Percentiles rank a stretch among this genome's conserved stretches.
phyloP scores from a whole-genome alignment of 1,140 invertebrate species.

The Megalopta genalis region DNA sequence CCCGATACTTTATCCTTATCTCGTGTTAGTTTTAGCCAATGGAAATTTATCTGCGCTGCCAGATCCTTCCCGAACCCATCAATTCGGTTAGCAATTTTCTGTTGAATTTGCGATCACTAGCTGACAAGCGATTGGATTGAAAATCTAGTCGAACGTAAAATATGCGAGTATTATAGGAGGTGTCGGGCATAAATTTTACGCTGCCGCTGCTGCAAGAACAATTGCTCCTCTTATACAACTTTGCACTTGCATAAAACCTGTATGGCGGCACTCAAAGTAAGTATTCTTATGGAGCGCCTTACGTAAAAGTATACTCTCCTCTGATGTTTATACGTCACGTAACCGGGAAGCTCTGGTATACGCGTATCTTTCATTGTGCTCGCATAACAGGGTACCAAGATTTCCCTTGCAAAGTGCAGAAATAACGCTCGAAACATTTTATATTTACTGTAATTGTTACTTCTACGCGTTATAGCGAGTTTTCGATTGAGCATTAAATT shows the following conservation, averaged over 20 bases:
- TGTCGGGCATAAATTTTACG: constrained; percentile 58
- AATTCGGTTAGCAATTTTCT: constrained; percentile 45
- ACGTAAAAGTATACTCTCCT: constrained; percentile 19
- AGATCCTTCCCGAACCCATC: neutral
- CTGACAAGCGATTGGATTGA: constrained; percentile 22
- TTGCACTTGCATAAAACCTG: constrained; percentile 45
- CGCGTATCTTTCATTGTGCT: neutral
- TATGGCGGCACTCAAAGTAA: constrained; percentile 26
- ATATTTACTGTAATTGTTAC: too few species aligned
- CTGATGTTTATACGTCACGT: constrained; percentile 33
- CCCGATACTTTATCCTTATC: neutral
- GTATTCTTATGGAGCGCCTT: constrained; percentile 2
- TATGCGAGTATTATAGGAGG: constrained; percentile 49
- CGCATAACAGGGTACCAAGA: too few species aligned
- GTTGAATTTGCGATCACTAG: constrained; percentile 50
- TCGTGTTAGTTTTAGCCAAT: neutral
- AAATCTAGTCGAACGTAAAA: constrained; percentile 50
- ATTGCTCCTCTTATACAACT: constrained; percentile 42
- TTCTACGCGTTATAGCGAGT: too few species aligned
- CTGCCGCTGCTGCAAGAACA: constrained; percentile 47
- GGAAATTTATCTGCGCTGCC: neutral
- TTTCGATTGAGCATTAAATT: too few species aligned
- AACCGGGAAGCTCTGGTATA: constrained; percentile 27
- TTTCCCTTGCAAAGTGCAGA: neutral
- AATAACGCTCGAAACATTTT: too few species aligned